A percentile compares a stretch with the other conserved stretches of the same genome.
phyloP scores from a whole-genome alignment of 2,113 vertebrate species.

The Recurvirostra avosetta region DNA sequence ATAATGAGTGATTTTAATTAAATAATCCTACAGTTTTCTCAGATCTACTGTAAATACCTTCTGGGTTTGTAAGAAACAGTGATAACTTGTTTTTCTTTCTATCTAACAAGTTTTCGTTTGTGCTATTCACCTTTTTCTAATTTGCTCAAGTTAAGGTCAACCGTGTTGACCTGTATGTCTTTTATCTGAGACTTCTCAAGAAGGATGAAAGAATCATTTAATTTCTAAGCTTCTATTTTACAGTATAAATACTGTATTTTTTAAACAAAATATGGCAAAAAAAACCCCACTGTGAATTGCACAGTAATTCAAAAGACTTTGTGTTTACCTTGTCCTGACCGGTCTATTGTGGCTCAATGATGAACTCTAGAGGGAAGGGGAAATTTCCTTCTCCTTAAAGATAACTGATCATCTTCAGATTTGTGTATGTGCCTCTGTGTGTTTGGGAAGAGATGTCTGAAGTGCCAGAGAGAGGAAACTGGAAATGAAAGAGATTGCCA shows the following conservation, averaged over 20 bases:
- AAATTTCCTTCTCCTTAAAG: background rate
- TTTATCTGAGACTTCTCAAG: background rate
- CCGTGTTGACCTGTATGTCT: background rate
- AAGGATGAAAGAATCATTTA: background rate
- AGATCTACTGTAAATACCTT: conserved; percentile 59
- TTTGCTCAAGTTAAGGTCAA: background rate
- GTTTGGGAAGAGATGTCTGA: background rate
- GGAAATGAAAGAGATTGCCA: background rate
- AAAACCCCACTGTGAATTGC: background rate
- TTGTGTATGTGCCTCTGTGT: background rate
- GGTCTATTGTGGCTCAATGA: background rate
- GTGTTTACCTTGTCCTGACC: background rate
- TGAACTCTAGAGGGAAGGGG: background rate
- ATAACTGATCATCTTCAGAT: background rate
- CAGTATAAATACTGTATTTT: background rate
- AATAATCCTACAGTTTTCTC: conserved; percentile 44
- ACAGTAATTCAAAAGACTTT: background rate
- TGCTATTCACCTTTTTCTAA: conserved; percentile 24
- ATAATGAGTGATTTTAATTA: conserved; percentile 56
- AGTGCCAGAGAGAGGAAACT: background rate
- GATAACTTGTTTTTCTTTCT: conserved; percentile 32
- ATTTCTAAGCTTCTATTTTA: background rate
- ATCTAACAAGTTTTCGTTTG: conserved; percentile 60
- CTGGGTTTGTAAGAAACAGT: conserved; percentile 15
- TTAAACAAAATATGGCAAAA: background rate